Evolutionary conservation across 2,888 invertebrate genomes (phyloP), one percentile per base, ranked within the genome.

Genomic region (Lysandra coridon): DNA sequence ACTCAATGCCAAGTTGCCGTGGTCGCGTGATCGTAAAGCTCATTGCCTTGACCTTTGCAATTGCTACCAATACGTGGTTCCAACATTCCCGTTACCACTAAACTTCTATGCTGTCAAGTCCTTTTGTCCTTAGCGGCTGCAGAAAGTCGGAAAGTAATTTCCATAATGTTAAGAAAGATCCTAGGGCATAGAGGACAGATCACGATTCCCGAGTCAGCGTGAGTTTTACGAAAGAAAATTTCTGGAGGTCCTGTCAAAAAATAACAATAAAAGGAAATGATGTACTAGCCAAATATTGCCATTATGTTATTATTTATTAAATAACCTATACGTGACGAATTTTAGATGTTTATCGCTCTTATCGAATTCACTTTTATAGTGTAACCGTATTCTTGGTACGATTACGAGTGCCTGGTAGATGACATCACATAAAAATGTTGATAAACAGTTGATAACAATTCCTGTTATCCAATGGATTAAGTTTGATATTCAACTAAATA

Each of bases 21-120:
- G 23, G 14, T 79, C 74, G 79, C 79, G 79, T 79, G 79, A 74
- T 74, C 79, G 40, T 73, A 33, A 60, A 60, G 44, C 79, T 79
- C 5, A 40, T 62, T 17, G 23, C 79, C 75, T 74, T 79, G 79
- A 79, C 79, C 79, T 79, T 79, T 75, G 40, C 73, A 60, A 79
- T 40, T 33, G 53, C 37, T 33, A 33, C 14, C 64, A 30, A 64
- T 64, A 37, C 40, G 30, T 64, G 64, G 64, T 64, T 64, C 30
- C 12, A 64, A 64, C 64, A 30, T 30, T 30, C 64, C 64, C 3
- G 30, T 64, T 64, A 2, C 64, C 30, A 64, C 30, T 12, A 1
- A 64, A 10, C 23, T 64, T 64, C 64, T 64, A 17, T 57, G 57
- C 17, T 49, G 3, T 49, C 3, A 49, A 49, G 49, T 17, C 57